Evolutionary conservation across 2,888 invertebrate species (phyloP), one percentile per base, ranked within the genome.

Genomic region (Synanthedon myopaeformis): DNA sequence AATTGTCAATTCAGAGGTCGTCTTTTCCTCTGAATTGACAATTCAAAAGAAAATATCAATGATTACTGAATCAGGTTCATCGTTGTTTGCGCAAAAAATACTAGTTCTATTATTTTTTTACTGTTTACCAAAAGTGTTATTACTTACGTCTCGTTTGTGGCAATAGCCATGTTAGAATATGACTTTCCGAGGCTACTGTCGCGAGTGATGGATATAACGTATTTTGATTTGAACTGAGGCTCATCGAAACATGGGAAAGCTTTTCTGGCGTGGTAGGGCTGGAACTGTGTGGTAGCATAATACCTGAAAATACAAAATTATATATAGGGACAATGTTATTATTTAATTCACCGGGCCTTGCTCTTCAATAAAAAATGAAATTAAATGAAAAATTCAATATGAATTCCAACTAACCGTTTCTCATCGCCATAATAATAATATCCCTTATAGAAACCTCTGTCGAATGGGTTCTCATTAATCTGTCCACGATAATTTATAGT

Each of bases 201-300:
- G 54, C 92, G 89, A 3, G 90, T 89, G 57, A 96, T 90, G 58
- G 89, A 90, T 50, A 96, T 88, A 1, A 83, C 82, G 62, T 92
- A 96, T 41, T 82, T 90, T 0, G 95, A 93, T 72, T 96, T 95
- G 71, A 94, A 93, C 35, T 90, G 90, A 0, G 96, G 96, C 65
- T 96, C 95, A 66, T 96, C 96, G 63, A 96, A 94, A 75, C 96
- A 96, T 0, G 96, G 96, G 74, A 96, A 96, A 0, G 94, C 95
- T 64, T 92, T 90, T 57, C 95, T 89, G 0, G 95, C 95, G 64
- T 93, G 91, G 57, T 89, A 92, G 0, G 94, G 91, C 61, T 95
- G 93, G 73, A 95, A 95, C 70, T 95, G 94, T 0, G 95, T 95
- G 4, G 92, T 91, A 1, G 86, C 87, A 60, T 87, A 87, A 41